These are phyloP conservation scores for Chrysochloris asiatica DNA, from an alignment of 2,113 vertebrate species.

Conservation along the genomic window DNA sequence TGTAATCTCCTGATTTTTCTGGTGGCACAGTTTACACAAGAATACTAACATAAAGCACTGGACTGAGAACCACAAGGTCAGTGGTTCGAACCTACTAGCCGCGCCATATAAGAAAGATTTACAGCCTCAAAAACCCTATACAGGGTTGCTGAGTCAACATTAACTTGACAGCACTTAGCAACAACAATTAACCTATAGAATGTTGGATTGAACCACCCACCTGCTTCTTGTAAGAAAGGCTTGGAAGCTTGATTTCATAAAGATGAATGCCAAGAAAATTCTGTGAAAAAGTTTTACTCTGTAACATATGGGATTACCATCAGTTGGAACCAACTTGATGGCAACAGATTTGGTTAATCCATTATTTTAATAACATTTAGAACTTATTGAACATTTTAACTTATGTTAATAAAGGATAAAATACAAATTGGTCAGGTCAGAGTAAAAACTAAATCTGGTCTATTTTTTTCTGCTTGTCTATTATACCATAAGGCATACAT, in stretches of 20 bases:
- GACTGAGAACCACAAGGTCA: too few species aligned
- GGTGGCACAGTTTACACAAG: neutral
- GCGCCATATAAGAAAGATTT: too few species aligned
- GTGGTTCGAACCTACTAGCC: too few species aligned
- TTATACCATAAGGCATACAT: neutral
- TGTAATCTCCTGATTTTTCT: neutral
- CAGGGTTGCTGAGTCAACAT: too few species aligned
- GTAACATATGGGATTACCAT: neutral
- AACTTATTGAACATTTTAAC: conserved; percentile 42
- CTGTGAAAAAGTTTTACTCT: neutral
- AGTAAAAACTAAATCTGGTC: neutral
- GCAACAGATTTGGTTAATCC: neutral
- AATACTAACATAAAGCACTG: neutral
- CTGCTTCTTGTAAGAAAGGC: neutral
- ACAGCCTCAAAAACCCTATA: too few species aligned
- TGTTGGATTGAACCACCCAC: neutral
- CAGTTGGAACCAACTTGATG: neutral
- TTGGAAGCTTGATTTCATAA: neutral
- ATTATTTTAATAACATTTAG: conserved; percentile 6
- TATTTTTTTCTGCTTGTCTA: conserved; percentile 25
- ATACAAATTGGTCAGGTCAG: neutral
- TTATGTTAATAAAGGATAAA: conserved; percentile 16
- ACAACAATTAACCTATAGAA: too few species aligned
- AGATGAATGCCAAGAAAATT: neutral
- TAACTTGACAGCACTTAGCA: too few species aligned